These are phyloP conservation scores for Forbesichthys agassizii DNA, from an alignment of 2,113 vertebrate genomes.

Conservation along the genomic window DNA sequence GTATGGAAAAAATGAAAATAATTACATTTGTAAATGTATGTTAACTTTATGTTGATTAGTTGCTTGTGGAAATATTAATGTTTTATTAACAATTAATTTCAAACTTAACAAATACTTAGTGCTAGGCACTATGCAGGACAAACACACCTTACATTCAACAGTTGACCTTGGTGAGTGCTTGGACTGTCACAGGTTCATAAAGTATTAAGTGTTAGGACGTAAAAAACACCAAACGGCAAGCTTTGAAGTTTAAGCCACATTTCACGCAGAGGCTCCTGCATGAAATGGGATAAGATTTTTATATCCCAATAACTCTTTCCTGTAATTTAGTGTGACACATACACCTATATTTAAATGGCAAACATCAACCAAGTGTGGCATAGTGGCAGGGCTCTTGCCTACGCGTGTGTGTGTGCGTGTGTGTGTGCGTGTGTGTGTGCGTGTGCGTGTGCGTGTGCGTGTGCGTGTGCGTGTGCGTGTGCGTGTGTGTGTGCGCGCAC, in stretches of 20 bases:
- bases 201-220: slow-evolving; percentile 64
- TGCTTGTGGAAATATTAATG: no score
- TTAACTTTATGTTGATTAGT: no score
- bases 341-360: not conserved
- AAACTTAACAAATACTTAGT: no score
- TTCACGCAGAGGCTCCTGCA: slow-evolving; percentile 41
- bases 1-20: no score
- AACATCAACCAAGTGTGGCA: no score
- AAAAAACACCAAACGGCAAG: slow-evolving; percentile 42
- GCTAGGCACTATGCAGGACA: not conserved
- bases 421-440: no score
- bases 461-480: not conserved
- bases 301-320: slow-evolving; percentile 69
- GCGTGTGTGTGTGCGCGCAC: not conserved
- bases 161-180: slow-evolving; percentile 47
- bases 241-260: slow-evolving; percentile 63
- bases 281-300: slow-evolving; percentile 61
- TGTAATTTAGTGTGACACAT: slow-evolving; percentile 36
- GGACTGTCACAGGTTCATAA: slow-evolving; percentile 54
- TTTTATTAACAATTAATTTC: no score
- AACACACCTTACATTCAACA: slow-evolving; percentile 40
- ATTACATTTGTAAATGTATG: no score
- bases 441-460: no score
- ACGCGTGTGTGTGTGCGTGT: no score
- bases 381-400: no score